phyloP scores from a whole-genome alignment of 2,888 invertebrate species.

The Syritta pipiens region DNA sequence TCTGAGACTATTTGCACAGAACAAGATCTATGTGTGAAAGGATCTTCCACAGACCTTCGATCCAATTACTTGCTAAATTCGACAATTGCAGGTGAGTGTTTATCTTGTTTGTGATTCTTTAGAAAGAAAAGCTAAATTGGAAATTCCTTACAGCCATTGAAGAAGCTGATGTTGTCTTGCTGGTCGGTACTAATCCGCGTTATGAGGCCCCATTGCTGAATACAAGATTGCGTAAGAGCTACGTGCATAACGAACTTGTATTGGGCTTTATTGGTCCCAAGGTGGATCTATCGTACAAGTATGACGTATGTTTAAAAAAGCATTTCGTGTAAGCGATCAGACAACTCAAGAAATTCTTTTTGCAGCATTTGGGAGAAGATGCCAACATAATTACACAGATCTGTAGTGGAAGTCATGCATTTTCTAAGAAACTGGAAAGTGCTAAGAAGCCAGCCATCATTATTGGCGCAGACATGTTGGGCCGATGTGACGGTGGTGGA shows the following conservation, averaged over 20 bases:
- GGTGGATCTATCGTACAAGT: constrained; percentile 95
- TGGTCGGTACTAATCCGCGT: constrained; percentile 98
- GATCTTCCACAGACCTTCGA: constrained; percentile 90
- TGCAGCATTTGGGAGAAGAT: constrained; percentile 90
- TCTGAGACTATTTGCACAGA: constrained; percentile 94
- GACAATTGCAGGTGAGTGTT: constrained; percentile 86
- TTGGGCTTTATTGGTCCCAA: constrained; percentile 94
- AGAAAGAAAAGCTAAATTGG: too few relatives aligned
- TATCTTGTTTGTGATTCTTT: neutral
- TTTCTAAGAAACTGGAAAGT: constrained; percentile 84
- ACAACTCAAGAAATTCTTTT: too few relatives aligned
- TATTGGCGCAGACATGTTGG: constrained; percentile 91
- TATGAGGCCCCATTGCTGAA: constrained; percentile 98
- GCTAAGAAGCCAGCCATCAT: constrained; percentile 96
- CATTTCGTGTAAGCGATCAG: neutral
- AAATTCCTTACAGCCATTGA: constrained; percentile 86
- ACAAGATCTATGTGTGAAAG: constrained; percentile 88
- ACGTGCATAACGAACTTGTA: constrained; percentile 94
- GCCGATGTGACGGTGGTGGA: constrained; percentile 88
- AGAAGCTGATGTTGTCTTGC: constrained; percentile 93
- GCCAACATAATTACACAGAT: constrained; percentile 87
- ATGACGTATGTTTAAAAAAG: constrained; percentile 83
- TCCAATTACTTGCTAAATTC: constrained; percentile 96
- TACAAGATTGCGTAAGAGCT: constrained; percentile 96
- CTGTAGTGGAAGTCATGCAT: constrained; percentile 84